These are phyloP conservation scores for Sebastes glaucus DNA, from an alignment of 2,797 vertebrate genomes.

Conservation along the genomic window DNA sequence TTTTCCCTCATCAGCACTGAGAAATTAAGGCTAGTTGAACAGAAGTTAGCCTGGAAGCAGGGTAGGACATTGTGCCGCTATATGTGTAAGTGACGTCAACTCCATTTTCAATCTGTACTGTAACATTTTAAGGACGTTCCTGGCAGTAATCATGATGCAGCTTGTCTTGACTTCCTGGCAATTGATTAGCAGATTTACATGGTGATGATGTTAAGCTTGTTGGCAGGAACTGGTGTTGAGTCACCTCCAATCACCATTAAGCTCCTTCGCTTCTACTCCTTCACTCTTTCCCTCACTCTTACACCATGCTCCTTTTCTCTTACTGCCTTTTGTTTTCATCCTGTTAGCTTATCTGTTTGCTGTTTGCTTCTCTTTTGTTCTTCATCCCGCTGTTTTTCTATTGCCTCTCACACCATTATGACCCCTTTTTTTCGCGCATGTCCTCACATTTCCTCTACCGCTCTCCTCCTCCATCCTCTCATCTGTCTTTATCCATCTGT, in stretches of 20 bases:
- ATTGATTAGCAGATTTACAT: constrained; percentile 46
- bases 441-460: neutral
- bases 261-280: constrained; percentile 10
- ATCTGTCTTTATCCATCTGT: constrained; percentile 38
- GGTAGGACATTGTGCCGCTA: neutral
- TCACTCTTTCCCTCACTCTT: neutral
- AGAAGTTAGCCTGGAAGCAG: neutral
- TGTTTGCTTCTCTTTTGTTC: constrained; percentile 4
- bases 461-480: neutral
- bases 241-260: constrained; percentile 46
- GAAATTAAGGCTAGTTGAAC: neutral
- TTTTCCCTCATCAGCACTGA: neutral
- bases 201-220: constrained; percentile 46
- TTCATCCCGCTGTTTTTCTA: neutral
- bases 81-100: neutral
- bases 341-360: neutral
- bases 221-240: constrained; percentile 45
- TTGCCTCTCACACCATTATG: neutral
- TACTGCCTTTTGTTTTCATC: neutral
- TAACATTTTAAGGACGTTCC: constrained; percentile 19
- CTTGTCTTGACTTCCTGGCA: constrained; percentile 18
- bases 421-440: neutral
- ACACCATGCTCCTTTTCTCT: neutral
- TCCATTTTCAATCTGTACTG: neutral
- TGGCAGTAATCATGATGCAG: neutral